A percentile compares a stretch with the other conserved stretches of the same genome.
Conservation (phyloP, 2,888 invertebrate genomes). For the Lagria hirta region DNA sequence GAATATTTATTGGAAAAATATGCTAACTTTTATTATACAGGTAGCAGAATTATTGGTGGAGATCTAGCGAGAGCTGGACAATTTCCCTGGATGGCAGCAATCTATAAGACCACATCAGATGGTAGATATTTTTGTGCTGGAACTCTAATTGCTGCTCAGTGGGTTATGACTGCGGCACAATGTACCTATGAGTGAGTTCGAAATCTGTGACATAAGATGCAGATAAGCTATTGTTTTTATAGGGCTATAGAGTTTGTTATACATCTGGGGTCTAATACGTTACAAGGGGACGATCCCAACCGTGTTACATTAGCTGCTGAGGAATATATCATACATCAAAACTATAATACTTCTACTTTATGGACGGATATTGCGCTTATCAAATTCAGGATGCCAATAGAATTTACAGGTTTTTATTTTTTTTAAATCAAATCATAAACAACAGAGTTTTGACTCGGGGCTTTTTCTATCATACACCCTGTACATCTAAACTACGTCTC, state of each 20-base stretch:
- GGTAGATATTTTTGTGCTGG: constrained; percentile 15
- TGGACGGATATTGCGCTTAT: constrained; percentile 6
- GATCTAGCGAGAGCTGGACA: constrained; percentile 7
- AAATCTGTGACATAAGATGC: not conserved
- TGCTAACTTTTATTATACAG: too few relatives aligned
- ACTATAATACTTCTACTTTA: constrained; percentile 10
- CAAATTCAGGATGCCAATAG: constrained; percentile 3
- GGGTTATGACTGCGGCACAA: constrained; percentile 21
- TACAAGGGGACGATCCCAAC: constrained; percentile 7
- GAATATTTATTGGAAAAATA: too few relatives aligned
- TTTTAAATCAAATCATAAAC: too few relatives aligned
- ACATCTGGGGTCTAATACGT: constrained; percentile 12
- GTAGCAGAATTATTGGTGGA: constrained; percentile 16
- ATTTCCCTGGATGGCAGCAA: constrained; percentile 20
- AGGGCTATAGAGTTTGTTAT: constrained; percentile 8
- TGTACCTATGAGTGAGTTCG: constrained; percentile 5
- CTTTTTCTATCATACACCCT: too few relatives aligned
- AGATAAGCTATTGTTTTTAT: not conserved
- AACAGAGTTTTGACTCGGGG: too few relatives aligned
- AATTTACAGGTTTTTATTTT: constrained; percentile 7
- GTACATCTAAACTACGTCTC: too few relatives aligned
- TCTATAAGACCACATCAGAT: constrained; percentile 6
- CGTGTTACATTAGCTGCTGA: constrained; percentile 1
- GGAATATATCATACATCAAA: constrained; percentile 3
- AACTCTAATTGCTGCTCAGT: constrained; percentile 8